These are phyloP conservation scores for Helogale parvula DNA, from an alignment of 2,113 vertebrate species.

Conservation along the genomic window DNA sequence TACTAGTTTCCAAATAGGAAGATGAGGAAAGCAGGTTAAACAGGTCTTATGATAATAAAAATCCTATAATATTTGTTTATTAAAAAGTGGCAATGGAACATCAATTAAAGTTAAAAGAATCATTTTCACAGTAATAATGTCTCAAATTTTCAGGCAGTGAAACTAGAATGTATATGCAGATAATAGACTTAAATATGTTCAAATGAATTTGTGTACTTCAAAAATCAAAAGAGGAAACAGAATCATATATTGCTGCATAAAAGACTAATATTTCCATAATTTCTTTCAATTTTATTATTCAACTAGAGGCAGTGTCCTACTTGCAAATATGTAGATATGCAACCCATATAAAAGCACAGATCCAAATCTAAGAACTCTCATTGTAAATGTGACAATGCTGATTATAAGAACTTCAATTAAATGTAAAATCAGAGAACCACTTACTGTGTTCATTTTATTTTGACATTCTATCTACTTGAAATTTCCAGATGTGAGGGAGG, in stretches of 20 bases:
- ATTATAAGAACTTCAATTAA: slow-evolving; percentile 17
- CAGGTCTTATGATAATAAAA: slow-evolving; percentile 39
- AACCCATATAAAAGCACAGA: background rate
- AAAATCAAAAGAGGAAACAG: slow-evolving; percentile 42
- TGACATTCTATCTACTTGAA: background rate
- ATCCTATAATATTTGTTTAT: slow-evolving; percentile 27
- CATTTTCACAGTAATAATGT: slow-evolving; percentile 11
- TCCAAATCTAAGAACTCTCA: background rate
- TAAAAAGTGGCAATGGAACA: background rate
- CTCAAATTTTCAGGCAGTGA: slow-evolving; percentile 39
- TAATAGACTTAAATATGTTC: slow-evolving; percentile 48
- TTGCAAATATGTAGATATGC: background rate
- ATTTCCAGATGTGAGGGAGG: background rate
- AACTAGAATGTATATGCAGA: background rate
- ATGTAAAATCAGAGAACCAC: background rate
- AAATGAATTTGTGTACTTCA: slow-evolving; percentile 29
- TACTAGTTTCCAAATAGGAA: slow-evolving; percentile 1
- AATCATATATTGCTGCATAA: background rate
- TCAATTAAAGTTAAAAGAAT: slow-evolving; percentile 32
- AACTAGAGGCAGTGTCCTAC: background rate
- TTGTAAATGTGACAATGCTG: background rate
- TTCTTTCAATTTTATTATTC: slow-evolving; percentile 30
- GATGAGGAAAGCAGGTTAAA: slow-evolving; percentile 12
- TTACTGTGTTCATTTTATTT: background rate
- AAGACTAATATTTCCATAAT: background rate